phyloP scores from a whole-genome alignment of 1,140 invertebrate species.

The Aphaenogaster floridana region DNA sequence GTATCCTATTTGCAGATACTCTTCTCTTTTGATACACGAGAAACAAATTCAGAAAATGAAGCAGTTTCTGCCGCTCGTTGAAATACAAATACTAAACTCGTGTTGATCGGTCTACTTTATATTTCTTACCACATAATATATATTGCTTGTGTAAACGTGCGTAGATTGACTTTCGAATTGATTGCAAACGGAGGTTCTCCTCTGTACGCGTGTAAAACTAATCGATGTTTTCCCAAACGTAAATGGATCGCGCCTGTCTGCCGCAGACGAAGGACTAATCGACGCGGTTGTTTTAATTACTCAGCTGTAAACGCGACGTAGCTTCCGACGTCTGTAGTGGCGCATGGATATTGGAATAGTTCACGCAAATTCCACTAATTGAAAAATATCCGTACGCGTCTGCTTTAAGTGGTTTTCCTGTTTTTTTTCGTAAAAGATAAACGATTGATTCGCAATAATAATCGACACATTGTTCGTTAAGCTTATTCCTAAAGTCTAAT shows the following conservation, averaged over 20 bases:
- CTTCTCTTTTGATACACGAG: background rate
- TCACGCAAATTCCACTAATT: conserved; percentile 32
- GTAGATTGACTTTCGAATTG: conserved; percentile 20
- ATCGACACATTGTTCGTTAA: background rate
- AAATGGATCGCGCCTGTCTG: conserved; percentile 48
- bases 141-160: background rate
- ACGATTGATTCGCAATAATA: background rate
- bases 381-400: conserved; percentile 14
- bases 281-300: conserved; percentile 66
- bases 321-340: background rate
- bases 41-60: background rate
- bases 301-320: conserved; percentile 13
- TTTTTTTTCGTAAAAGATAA: background rate
- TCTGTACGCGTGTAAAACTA: conserved; percentile 40
- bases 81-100: background rate
- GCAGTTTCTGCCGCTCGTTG: background rate
- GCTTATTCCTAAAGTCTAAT: background rate
- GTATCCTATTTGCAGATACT: background rate
- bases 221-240: conserved; percentile 46
- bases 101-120: background rate
- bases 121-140: background rate
- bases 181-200: conserved; percentile 42
- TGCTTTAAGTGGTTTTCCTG: background rate
- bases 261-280: conserved; percentile 57
- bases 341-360: conserved; percentile 55